These are phyloP conservation scores for Sturnus vulgaris DNA, from an alignment of 2,113 vertebrate species.

Conservation along the genomic window DNA sequence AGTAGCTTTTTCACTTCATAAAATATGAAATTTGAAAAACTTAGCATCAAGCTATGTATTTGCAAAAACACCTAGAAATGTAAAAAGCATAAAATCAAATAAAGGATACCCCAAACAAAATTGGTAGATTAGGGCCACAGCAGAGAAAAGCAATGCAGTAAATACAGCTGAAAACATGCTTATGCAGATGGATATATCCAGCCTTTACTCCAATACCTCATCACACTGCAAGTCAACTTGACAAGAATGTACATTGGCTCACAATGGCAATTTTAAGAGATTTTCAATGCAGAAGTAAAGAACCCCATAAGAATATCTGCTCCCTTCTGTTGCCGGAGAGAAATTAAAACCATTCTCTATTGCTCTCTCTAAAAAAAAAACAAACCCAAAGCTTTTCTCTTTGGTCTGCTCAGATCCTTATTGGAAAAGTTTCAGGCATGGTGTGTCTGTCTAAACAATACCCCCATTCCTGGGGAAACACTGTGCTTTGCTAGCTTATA, in stretches of 20 bases:
- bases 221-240: neutral
- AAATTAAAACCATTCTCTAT: neutral
- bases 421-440: neutral
- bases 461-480: neutral
- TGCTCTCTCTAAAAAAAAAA: neutral
- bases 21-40: neutral
- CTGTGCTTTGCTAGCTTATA: neutral
- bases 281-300: neutral
- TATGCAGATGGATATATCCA: neutral
- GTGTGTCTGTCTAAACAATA: neutral
- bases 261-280: neutral
- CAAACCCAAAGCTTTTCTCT: neutral
- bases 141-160: neutral
- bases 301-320: neutral
- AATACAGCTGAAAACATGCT: neutral
- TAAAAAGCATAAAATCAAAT: neutral
- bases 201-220: neutral
- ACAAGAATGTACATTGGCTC: neutral
- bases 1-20: neutral
- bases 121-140: neutral
- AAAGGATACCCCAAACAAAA: neutral
- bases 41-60: neutral
- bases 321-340: neutral
- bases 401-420: neutral
- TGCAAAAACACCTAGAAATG: neutral